These are phyloP conservation scores for Agriopis aurantiaria DNA, from an alignment of 2,888 invertebrate species.

Conservation along the genomic window DNA sequence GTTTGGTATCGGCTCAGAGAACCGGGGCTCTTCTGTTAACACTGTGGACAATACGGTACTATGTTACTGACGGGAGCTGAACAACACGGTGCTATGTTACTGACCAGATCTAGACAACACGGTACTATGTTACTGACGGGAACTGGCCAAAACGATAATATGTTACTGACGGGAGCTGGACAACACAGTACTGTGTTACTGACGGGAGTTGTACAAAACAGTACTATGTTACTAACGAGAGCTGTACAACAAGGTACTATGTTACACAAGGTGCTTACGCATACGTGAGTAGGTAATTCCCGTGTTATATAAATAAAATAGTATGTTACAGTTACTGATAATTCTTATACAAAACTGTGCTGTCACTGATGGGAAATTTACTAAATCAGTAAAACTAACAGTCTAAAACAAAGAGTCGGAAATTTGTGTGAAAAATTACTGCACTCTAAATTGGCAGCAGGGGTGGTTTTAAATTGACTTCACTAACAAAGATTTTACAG, in stretches of 20 bases:
- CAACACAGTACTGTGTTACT: neutral
- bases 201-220: constrained; percentile 12
- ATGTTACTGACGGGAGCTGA: neutral
- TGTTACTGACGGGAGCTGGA: neutral
- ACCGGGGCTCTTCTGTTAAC: constrained; percentile 94
- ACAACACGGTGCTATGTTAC: neutral
- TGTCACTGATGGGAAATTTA: too few relatives aligned
- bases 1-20: constrained; percentile 96
- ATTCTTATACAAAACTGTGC: too few relatives aligned
- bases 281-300: too few relatives aligned
- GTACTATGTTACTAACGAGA: neutral
- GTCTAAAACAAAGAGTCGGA: too few relatives aligned
- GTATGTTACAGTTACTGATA: too few relatives aligned
- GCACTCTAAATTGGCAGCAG: neutral
- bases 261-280: neutral
- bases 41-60: constrained; percentile 80
- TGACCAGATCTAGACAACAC: neutral
- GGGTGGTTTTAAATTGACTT: neutral
- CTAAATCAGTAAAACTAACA: too few relatives aligned
- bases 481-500: neutral
- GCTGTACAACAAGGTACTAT: constrained; percentile 12
- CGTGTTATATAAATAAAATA: too few relatives aligned
- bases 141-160: constrained; percentile 9
- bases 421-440: neutral
- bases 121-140: too few relatives aligned